These are phyloP conservation scores for Sinotaia quadrata DNA, from an alignment of 2,888 invertebrate genomes.

Conservation along the genomic window DNA sequence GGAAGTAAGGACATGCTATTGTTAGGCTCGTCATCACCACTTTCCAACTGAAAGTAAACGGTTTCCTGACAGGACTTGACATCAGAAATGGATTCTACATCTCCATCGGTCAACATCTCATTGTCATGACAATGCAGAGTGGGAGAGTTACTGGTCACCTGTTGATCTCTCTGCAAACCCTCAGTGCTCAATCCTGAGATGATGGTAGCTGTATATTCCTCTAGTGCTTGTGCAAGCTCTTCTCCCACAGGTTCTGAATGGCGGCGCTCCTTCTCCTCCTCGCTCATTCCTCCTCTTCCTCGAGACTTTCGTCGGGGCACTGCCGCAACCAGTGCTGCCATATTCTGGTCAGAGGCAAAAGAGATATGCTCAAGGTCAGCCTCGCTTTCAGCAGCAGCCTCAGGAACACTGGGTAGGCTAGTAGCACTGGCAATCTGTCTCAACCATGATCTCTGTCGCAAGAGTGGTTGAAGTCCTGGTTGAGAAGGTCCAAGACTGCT, in stretches of 20 bases:
- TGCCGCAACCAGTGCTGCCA: slow-evolving; percentile 35
- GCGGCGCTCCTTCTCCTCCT: slow-evolving; percentile 50
- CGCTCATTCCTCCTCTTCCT: not conserved
- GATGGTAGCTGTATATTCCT: slow-evolving; percentile 42
- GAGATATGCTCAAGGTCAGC: slow-evolving; percentile 16
- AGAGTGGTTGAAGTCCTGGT: not conserved
- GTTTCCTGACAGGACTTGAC: no score
- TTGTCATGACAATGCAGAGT: no score
- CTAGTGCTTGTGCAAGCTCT: slow-evolving; percentile 49
- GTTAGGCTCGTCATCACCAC: no score
- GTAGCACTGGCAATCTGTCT: slow-evolving; percentile 55
- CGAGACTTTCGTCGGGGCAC: slow-evolving; percentile 48
- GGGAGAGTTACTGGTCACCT: not conserved
- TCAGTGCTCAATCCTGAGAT: slow-evolving; percentile 21
- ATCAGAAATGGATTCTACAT: no score
- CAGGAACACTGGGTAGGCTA: slow-evolving; percentile 64
- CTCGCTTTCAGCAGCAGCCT: slow-evolving; percentile 51
- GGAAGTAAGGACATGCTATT: no score
- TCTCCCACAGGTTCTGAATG: slow-evolving; percentile 59
- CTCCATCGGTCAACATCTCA: no score
- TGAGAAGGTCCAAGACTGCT: slow-evolving; percentile 16
- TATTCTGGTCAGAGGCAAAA: slow-evolving; percentile 34
- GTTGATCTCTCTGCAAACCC: slow-evolving; percentile 15
- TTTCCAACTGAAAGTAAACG: no score
- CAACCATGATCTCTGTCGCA: slow-evolving; percentile 27